Evolutionary conservation across 2,888 invertebrate genomes (phyloP).

Genomic region (Catocala nupta): DNA sequence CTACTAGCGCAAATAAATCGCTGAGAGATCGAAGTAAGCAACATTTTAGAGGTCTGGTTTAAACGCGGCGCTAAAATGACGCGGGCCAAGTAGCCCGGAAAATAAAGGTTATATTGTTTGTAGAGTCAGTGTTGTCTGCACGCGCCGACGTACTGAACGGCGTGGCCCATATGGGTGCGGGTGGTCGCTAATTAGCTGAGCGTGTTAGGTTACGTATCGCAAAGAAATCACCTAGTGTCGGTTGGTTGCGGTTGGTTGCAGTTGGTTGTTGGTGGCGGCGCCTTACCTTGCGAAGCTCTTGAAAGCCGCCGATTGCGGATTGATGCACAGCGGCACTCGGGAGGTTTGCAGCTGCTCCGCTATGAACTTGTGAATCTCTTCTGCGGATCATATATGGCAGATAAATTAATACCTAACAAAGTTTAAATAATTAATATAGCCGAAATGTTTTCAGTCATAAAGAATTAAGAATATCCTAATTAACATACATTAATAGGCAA

Average conservation of each 20-base stretch:
- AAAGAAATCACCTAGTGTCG: slow-evolving; percentile 87
- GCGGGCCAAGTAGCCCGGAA: slow-evolving; percentile 7
- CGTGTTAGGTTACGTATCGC: slow-evolving; percentile 80
- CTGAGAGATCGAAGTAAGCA: slow-evolving; percentile 28
- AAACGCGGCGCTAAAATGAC: slow-evolving; percentile 29
- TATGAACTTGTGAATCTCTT: slow-evolving; percentile 99
- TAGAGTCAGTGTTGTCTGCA: slow-evolving; percentile 63
- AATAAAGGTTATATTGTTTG: background rate
- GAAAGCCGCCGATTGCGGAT: slow-evolving; percentile 99
- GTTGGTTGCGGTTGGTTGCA: slow-evolving; percentile 81
- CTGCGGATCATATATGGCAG: slow-evolving; percentile 84
- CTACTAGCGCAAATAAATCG: slow-evolving; percentile 31
- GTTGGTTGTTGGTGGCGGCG: slow-evolving; percentile 73
- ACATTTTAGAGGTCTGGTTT: slow-evolving; percentile 37
- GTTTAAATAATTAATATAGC: too few relatives aligned
- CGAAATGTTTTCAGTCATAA: too few relatives aligned
- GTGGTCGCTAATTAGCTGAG: slow-evolving; percentile 73
- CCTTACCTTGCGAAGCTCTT: slow-evolving; percentile 99
- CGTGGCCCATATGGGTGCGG: slow-evolving; percentile 79
- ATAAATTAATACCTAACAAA: too few relatives aligned
- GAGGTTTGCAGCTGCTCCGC: slow-evolving; percentile 98
- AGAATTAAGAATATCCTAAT: too few relatives aligned
- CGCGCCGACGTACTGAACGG: slow-evolving; percentile 49
- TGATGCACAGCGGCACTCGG: slow-evolving; percentile 99
- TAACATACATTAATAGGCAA: too few relatives aligned